Base-by-base conservation (phyloP, 2,797 vertebrate species). In the Anguilla megastoma region DNA sequence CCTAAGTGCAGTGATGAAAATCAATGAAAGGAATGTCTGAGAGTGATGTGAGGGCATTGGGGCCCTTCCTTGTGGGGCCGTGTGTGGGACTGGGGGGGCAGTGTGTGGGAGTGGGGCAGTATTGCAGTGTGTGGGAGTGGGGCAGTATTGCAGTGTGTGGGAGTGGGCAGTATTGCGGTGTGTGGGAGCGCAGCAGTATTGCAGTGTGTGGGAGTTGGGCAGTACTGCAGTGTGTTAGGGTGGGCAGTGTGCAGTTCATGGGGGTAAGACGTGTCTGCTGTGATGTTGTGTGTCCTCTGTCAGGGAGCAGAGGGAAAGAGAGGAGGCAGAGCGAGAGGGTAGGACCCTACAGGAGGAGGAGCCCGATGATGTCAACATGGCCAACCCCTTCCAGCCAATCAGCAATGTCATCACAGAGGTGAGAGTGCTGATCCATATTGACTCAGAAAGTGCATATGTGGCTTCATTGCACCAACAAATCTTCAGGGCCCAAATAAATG, bases 331-430 rank as follows among this genome's bases (percentile, higher is more conserved):
- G 50, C 71, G 85, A 50, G 90, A 94, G 90, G 94, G 92, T 88
- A 92, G 89, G 88, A 89, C 36, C 74, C 30, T 33, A 86, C 69
- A 92, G 85, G 93, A 94, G 82, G 94, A 94, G 18, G 90, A 94
- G 89, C 95, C 95, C 58, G 90, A 94, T 90, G 95, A 95, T 76
- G 92, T 92, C 92, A 88, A 92, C 91, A 93, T 94, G 91, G 93
- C 89, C 88, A 96, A 96, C 88, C 95, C 97, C 83, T 97, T 97
- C 94, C 96, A 96, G 94, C 97, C 97, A 79, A 97, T 97, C 94
- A 91, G 94, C 91, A 91, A 94, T 76, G 94, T 96, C 5, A 94
- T 96, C 80, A 90, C 90, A 88, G 92, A 97, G 95, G 96, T 96
- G 14, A 84, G 83, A 66, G 7, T 66, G 36, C 58, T 33, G 16